Percentiles rank a stretch among this genome's conserved stretches.
Conservation (phyloP, 2,888 invertebrate species). For the Alsophila aescularia region DNA sequence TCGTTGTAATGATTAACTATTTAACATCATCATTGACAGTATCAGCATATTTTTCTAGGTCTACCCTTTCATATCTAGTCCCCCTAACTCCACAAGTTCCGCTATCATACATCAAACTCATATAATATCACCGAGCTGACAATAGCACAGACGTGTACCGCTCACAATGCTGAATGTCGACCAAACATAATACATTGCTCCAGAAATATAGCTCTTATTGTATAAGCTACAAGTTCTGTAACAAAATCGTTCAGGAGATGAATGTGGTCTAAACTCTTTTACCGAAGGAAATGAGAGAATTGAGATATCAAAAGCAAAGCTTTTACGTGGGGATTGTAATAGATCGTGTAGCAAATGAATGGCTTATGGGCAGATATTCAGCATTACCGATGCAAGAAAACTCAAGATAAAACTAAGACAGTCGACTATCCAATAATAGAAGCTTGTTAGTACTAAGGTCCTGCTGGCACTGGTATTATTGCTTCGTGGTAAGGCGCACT, state of each 20-base stretch:
- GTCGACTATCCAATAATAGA: too few species aligned
- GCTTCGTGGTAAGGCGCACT: too few species aligned
- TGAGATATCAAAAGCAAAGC: background rate
- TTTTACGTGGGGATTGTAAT: too few species aligned
- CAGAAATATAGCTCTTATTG: slow-evolving; percentile 41
- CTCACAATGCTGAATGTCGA: slow-evolving; percentile 45
- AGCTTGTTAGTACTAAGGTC: too few species aligned
- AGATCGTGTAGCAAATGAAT: too few species aligned
- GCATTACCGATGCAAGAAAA: too few species aligned
- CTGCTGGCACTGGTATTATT: too few species aligned
- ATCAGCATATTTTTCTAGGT: background rate
- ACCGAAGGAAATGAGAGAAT: too few species aligned
- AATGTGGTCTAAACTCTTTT: background rate
- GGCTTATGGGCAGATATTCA: too few species aligned
- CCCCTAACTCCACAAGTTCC: slow-evolving; percentile 27
- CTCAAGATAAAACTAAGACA: too few species aligned
- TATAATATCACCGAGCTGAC: slow-evolving; percentile 65
- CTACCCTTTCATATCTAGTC: slow-evolving; percentile 10
- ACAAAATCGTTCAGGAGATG: background rate
- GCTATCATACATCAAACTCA: slow-evolving; percentile 59
- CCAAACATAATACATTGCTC: slow-evolving; percentile 32
- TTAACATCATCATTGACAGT: too few species aligned
- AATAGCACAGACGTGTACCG: slow-evolving; percentile 52
- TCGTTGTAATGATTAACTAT: too few species aligned
- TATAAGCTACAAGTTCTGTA: slow-evolving; percentile 2